Evolutionary conservation across 1,140 invertebrate species (phyloP).

Genomic region (Gryllus bimaculatus): DNA sequence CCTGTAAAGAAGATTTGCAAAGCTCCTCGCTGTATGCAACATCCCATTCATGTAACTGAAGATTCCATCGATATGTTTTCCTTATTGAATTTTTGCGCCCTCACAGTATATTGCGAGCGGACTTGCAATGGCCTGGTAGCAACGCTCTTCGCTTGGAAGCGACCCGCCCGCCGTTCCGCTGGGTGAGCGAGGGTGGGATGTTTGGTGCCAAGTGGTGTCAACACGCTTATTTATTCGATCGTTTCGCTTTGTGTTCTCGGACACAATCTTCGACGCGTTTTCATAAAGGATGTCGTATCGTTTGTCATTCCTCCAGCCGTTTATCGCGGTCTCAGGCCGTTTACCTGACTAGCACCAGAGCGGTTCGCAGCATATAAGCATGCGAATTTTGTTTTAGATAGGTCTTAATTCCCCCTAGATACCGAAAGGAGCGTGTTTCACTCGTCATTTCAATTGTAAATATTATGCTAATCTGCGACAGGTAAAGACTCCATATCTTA

Average conservation of each 20-base stretch:
- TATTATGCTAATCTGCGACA: no score
- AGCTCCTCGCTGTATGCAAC: no score
- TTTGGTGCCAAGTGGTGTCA: not conserved
- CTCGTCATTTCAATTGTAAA: no score
- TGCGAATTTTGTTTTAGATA: no score
- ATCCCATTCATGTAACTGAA: no score
- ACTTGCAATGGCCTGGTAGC: not conserved
- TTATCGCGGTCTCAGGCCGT: not conserved
- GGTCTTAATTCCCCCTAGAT: no score
- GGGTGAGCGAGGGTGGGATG: not conserved
- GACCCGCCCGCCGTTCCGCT: not conserved
- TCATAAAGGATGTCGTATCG: not conserved
- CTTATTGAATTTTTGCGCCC: not conserved
- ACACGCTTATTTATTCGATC: not conserved
- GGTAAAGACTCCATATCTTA: no score
- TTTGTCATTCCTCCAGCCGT: no score
- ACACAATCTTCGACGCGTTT: not conserved
- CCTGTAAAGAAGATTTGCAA: no score
- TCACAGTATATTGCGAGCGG: not conserved
- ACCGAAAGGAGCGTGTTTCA: no score
- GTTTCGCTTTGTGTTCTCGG: not conserved
- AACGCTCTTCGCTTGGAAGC: not conserved
- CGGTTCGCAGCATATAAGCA: no score
- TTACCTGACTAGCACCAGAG: not conserved
- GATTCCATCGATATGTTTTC: no score